phyloP scores from a whole-genome alignment of 2,888 invertebrate genomes.

The Drosophila fungiperda region DNA sequence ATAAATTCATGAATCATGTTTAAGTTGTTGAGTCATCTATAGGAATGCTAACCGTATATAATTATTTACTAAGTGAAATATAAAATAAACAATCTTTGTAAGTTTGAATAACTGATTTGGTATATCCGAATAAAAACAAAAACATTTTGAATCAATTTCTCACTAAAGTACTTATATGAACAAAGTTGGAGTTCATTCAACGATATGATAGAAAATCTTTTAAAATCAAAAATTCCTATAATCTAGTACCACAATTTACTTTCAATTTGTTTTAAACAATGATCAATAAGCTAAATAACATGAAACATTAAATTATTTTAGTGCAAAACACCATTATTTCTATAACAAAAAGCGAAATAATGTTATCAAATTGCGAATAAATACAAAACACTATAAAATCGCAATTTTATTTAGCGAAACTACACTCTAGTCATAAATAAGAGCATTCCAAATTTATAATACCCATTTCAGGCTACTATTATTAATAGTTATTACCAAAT shows the following conservation, averaged over 20 bases:
- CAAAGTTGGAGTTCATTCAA: background rate
- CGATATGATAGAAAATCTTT: background rate
- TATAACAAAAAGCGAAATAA: background rate
- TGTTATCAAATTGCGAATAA: background rate
- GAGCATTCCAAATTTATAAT: conserved; percentile 9
- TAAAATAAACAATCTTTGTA: background rate
- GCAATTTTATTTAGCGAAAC: background rate
- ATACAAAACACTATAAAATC: background rate
- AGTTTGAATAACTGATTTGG: background rate
- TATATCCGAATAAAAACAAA: background rate
- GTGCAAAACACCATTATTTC: background rate
- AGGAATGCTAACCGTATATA: background rate
- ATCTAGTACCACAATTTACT: background rate
- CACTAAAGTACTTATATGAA: background rate
- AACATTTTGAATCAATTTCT: too few species aligned
- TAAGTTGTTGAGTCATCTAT: background rate
- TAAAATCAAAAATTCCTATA: background rate
- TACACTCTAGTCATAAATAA: conserved; percentile 15
- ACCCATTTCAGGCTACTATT: background rate
- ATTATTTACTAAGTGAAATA: background rate
- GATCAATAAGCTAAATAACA: background rate
- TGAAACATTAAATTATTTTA: background rate
- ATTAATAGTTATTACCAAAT: background rate
- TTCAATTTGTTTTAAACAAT: background rate
- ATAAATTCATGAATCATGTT: background rate